Base-by-base conservation (phyloP, 2,113 vertebrate genomes). In the Varanus komodoensis region DNA sequence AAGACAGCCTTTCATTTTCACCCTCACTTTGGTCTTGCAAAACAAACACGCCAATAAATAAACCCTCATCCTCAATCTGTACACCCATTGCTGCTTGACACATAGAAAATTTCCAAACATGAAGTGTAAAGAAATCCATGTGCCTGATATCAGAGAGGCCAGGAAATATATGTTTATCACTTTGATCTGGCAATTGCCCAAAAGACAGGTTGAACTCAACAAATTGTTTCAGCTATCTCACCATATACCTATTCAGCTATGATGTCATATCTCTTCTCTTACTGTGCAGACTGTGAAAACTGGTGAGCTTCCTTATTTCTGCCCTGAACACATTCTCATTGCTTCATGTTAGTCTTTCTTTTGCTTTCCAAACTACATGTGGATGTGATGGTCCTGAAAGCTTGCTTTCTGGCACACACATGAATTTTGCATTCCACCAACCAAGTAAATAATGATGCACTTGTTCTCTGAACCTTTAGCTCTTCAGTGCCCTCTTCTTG, bases 211-310 rank as follows among this genome's bases (percentile, higher is more conserved):
- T 54, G 38, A 82, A 82, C 17, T 0, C 0, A 61, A 77, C 27
- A n/a, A 84, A 9, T 54, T 90, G 94, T 85, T 1, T 6, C 29
- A 90, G n/a, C 38, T 80, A 12, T 25, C 83, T 74, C 8, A 78
- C 78, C 11, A 7, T 54, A 54, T 54, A 54, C 11, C 54, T 54
- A 44, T 44, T 44, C 38, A 54, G 54, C 54, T 54, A 54, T 54
- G 89, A 94, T n/a, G 77, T 89, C 32, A 90, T 52, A 71, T 75
- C 71, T 74, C 50, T 38, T 86, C 21, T 74, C 23, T 86, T 74
- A 74, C 32, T 34, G 29, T 69, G 83, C 32, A 34, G 71, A 44
- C 50, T 54, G n/a, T 50, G 21, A 75, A 74, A 25, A 54, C 69
- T 75, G 25, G 32, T 57, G 32, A 38, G 15, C 69, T 85, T 94